A percentile compares a stretch with the other conserved stretches of the same genome.
Evolutionary conservation across 2,888 invertebrate species (phyloP).

Genomic region (Pyralis farinalis): DNA sequence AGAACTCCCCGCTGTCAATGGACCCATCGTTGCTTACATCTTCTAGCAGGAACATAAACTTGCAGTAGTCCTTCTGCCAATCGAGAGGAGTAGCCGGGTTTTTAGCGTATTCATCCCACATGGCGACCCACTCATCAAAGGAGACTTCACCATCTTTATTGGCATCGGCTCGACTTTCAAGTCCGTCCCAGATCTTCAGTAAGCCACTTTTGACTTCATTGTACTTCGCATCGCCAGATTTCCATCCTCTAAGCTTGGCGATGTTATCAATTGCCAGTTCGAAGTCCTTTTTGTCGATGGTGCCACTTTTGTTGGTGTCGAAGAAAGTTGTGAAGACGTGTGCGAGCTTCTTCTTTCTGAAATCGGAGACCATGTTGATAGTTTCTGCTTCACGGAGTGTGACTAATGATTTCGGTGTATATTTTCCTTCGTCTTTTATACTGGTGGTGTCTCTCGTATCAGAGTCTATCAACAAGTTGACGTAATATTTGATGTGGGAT

Average conservation of each 20-base stretch:
- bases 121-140: slow-evolving; percentile 41
- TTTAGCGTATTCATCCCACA: slow-evolving; percentile 85
- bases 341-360: slow-evolving; percentile 92
- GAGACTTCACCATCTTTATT: slow-evolving; percentile 91
- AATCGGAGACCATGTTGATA: slow-evolving; percentile 86
- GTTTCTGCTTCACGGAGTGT: slow-evolving; percentile 9
- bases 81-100: slow-evolving; percentile 85
- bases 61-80: slow-evolving; percentile 92
- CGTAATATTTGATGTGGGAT: background rate
- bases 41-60: slow-evolving; percentile 92
- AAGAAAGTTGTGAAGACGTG: slow-evolving; percentile 94
- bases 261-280: slow-evolving; percentile 92
- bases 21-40: slow-evolving; percentile 89
- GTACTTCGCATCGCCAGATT: slow-evolving; percentile 85
- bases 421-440: background rate
- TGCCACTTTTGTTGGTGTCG: slow-evolving; percentile 93
- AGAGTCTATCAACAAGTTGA: background rate
- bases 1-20: slow-evolving; percentile 91
- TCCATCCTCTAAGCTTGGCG: slow-evolving; percentile 89
- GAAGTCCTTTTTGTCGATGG: slow-evolving; percentile 93
- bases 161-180: slow-evolving; percentile 88
- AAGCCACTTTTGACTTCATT: slow-evolving; percentile 87
- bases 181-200: slow-evolving; percentile 91
- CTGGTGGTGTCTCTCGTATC: background rate
- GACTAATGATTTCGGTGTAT: background rate